Conservation (phyloP, 2,113 vertebrate genomes). For the Neogale vison region DNA sequence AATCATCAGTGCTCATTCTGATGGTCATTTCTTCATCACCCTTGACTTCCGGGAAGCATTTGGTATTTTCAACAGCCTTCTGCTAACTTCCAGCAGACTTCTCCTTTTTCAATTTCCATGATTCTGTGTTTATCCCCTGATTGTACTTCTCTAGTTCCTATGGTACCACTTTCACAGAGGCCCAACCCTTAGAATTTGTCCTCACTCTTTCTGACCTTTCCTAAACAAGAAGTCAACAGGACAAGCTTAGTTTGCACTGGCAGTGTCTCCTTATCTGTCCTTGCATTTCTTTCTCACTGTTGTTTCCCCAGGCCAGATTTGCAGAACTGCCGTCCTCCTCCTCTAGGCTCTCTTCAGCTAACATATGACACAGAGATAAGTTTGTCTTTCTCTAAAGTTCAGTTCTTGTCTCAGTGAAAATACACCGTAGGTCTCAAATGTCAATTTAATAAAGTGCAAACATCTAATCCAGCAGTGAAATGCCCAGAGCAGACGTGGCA, state of each 20-base stretch:
- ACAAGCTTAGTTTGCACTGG: neutral
- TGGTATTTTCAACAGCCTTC: neutral
- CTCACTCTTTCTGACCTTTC: neutral
- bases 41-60: neutral
- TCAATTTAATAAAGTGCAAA: neutral
- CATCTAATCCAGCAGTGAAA: neutral
- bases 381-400: neutral
- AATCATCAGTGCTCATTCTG: neutral
- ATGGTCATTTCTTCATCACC: neutral
- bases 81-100: neutral
- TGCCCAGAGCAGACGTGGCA: neutral
- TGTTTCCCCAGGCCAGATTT: neutral
- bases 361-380: neutral
- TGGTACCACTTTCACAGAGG: neutral
- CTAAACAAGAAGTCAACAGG: neutral
- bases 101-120: neutral
- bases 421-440: neutral
- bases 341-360: neutral
- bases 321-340: neutral
- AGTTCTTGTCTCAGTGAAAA: neutral
- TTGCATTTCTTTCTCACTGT: neutral
- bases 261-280: neutral
- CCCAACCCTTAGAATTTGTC: neutral
- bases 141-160: neutral
- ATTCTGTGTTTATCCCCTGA: neutral